phyloP scores from a whole-genome alignment of 2,113 vertebrate genomes.

The Gobiocypris rarus region DNA sequence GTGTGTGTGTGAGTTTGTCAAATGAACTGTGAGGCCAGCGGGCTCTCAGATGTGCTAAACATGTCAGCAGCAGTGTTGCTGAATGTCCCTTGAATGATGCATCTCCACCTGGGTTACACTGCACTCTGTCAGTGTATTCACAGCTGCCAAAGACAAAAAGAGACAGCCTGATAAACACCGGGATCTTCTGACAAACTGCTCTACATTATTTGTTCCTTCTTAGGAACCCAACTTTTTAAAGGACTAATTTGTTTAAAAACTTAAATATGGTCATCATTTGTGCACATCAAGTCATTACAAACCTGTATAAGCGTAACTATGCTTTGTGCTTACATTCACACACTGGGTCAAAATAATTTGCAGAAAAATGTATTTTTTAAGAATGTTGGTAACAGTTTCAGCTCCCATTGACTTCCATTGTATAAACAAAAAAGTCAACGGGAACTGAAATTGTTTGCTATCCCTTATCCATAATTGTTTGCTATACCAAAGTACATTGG shows the following conservation, averaged over 20 bases:
- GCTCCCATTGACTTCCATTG: no score
- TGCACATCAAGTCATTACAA: not conserved
- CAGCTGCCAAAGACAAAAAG: slow-evolving; percentile 17
- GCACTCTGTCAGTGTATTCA: slow-evolving; percentile 17
- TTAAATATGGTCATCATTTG: not conserved
- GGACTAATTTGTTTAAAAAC: not conserved
- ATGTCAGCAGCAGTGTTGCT: slow-evolving; percentile 48
- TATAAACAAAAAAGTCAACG: no score
- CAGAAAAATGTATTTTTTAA: not conserved
- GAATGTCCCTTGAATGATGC: slow-evolving; percentile 47
- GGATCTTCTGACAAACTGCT: slow-evolving; percentile 4
- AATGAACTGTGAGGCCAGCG: slow-evolving; percentile 8
- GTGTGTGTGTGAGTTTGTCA: not conserved
- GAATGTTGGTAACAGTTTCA: no score
- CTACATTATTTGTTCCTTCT: not conserved
- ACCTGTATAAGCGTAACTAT: not conserved
- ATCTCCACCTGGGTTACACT: slow-evolving; percentile 48
- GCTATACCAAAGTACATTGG: not conserved
- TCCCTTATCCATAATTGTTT: not conserved
- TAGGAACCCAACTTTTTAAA: not conserved
- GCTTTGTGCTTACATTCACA: not conserved
- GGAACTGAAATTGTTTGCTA: not conserved
- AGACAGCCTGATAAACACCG: slow-evolving; percentile 17
- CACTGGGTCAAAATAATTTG: not conserved
- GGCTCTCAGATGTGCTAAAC: slow-evolving; percentile 45